phyloP scores from a whole-genome alignment of 2,888 invertebrate genomes.

The Zaprionus lineosus region DNA sequence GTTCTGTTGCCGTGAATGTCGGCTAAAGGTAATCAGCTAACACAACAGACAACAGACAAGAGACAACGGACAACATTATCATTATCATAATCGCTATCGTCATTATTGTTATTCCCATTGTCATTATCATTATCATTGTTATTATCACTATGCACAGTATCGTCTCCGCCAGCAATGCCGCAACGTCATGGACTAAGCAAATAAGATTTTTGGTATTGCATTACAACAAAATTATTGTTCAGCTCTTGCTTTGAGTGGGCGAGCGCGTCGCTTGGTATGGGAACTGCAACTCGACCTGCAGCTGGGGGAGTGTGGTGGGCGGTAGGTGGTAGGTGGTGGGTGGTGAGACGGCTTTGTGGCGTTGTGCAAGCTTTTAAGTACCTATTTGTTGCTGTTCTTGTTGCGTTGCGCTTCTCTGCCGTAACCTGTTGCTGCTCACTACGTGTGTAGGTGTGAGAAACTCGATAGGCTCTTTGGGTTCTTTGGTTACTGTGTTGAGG shows the following conservation, averaged over 20 bases:
- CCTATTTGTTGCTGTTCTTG: slow-evolving; percentile 28
- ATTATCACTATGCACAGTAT: too few species aligned
- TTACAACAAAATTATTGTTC: slow-evolving; percentile 74
- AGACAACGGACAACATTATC: slow-evolving; percentile 27
- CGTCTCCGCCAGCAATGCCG: slow-evolving; percentile 35
- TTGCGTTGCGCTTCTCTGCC: slow-evolving; percentile 12
- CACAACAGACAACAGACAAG: slow-evolving; percentile 73
- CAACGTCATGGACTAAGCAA: slow-evolving; percentile 62
- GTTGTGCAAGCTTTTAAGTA: slow-evolving; percentile 71
- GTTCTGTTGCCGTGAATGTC: slow-evolving; percentile 51
- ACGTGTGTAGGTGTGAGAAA: slow-evolving; percentile 71
- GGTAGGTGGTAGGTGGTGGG: too few species aligned
- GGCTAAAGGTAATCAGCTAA: slow-evolving; percentile 70
- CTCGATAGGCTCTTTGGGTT: slow-evolving; percentile 47
- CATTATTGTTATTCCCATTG: slow-evolving; percentile 21
- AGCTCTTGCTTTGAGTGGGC: slow-evolving; percentile 27
- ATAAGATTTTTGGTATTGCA: slow-evolving; percentile 68
- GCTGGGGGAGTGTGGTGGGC: not conserved
- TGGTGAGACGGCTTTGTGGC: not conserved
- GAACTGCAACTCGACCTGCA: slow-evolving; percentile 23
- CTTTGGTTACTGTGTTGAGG: slow-evolving; percentile 42
- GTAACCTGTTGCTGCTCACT: slow-evolving; percentile 24
- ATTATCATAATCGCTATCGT: slow-evolving; percentile 30
- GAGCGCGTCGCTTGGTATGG: slow-evolving; percentile 5
- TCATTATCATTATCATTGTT: slow-evolving; percentile 20